Evolutionary conservation across 2,888 invertebrate species (phyloP).

Genomic region (Griposia aprilina): DNA sequence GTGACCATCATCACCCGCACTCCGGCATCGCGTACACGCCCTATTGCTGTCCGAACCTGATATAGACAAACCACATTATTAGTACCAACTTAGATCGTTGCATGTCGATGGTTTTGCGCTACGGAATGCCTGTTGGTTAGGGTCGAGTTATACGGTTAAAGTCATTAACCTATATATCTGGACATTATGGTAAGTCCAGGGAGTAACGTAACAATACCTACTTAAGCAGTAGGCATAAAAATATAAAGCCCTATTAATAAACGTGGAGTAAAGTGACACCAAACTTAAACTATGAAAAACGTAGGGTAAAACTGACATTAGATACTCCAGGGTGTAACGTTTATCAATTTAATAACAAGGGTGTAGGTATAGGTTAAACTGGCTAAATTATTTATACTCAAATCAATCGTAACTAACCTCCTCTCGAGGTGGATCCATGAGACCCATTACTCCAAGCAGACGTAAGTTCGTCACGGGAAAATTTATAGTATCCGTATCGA

Average conservation of each 20-base stretch:
- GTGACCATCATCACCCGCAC: constrained; percentile 96
- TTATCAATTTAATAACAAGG: neutral
- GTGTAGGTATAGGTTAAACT: neutral
- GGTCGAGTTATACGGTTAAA: neutral
- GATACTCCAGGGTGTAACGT: neutral
- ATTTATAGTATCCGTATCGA: constrained; percentile 96
- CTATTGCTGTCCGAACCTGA: constrained; percentile 89
- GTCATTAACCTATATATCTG: neutral
- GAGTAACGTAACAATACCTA: neutral
- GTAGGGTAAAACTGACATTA: neutral
- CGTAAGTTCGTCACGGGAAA: constrained; percentile 96
- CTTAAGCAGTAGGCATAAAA: neutral
- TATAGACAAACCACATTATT: neutral
- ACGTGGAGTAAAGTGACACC: neutral
- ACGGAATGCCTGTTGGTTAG: neutral
- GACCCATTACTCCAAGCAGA: constrained; percentile 98
- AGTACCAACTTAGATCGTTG: constrained; percentile 1
- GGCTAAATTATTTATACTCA: neutral
- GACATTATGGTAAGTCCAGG: neutral
- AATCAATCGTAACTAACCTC: constrained; percentile 74
- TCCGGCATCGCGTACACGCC: constrained; percentile 93
- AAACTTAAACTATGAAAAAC: neutral
- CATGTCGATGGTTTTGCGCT: neutral
- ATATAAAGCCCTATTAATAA: neutral
- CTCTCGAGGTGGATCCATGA: constrained; percentile 97